These are phyloP conservation scores for Mormyrus hasselquistii DNA, from an alignment of 2,797 vertebrate genomes.

Conservation along the genomic window DNA sequence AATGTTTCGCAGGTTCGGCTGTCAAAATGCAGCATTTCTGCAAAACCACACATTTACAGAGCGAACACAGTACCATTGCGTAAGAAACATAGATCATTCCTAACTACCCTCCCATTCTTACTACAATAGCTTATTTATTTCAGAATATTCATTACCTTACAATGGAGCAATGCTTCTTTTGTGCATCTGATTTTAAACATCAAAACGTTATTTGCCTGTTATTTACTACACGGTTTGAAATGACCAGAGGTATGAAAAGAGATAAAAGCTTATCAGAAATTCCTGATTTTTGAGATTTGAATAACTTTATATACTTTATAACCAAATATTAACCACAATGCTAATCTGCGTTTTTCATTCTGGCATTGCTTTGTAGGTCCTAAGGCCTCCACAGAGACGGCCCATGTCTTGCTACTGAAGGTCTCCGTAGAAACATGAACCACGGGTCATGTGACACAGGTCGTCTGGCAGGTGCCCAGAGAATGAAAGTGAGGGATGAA, in stretches of 20 bases:
- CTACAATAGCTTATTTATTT: not conserved
- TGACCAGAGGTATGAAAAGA: not conserved
- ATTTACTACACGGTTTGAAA: conserved; percentile 48
- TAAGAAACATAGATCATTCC: not conserved
- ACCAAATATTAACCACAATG: not conserved
- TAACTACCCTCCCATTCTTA: not conserved
- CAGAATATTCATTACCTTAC: not conserved
- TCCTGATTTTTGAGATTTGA: not conserved
- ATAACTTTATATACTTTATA: not conserved
- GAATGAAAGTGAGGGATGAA: not conserved
- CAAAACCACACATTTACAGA: conserved; percentile 1
- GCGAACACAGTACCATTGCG: not conserved
- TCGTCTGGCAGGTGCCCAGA: not conserved
- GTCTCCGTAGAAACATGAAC: not conserved
- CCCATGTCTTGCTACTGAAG: not conserved
- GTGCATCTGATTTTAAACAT: not conserved
- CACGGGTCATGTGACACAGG: not conserved
- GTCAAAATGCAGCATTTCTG: conserved; percentile 1
- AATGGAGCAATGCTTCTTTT: not conserved
- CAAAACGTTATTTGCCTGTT: not conserved
- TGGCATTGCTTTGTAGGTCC: not conserved
- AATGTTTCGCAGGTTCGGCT: not conserved
- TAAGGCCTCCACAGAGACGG: not conserved
- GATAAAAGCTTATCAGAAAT: not conserved
- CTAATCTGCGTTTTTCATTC: not conserved